These are phyloP conservation scores for Drosophila bifasciata DNA, from an alignment of 1,140 invertebrate genomes.

Conservation along the genomic window DNA sequence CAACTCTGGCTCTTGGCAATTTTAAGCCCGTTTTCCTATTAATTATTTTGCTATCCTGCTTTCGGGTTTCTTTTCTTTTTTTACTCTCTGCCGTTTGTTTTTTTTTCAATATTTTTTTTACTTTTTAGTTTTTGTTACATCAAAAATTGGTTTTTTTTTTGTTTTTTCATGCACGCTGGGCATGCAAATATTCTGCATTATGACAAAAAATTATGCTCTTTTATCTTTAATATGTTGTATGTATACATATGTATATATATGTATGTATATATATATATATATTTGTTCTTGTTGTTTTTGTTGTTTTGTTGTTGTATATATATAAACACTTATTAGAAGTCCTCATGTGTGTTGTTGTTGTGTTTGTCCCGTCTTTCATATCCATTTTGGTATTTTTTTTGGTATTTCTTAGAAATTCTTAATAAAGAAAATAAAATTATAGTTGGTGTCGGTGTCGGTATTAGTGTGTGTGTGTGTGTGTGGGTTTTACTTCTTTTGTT, in stretches of 20 bases:
- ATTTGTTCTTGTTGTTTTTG: no score
- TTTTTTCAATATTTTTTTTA: conserved; percentile 22
- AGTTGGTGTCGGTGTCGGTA: conserved; percentile 8
- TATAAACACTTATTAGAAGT: conserved; percentile 80
- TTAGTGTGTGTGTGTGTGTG: conserved; percentile 14
- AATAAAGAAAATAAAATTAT: conserved; percentile 49
- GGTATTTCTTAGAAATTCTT: conserved; percentile 12
- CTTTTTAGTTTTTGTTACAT: conserved; percentile 60
- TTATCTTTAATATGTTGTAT: conserved; percentile 34
- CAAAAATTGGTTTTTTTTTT: conserved; percentile 70
- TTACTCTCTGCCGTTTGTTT: conserved; percentile 11
- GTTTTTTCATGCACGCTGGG: conserved; percentile 42
- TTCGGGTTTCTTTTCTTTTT: conserved; percentile 17
- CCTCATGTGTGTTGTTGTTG: conserved; percentile 55
- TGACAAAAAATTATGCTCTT: conserved; percentile 76
- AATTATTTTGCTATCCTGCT: conserved; percentile 2
- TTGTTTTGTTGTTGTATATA: conserved; percentile 46
- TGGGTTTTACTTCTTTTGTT: no score
- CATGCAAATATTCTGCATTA: conserved; percentile 69
- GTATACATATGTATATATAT: conserved; percentile 31
- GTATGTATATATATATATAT: conserved; percentile 49
- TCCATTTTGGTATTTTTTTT: no score
- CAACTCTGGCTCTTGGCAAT: conserved; percentile 2
- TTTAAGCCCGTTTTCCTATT: conserved; percentile 5
- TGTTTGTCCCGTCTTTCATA: conserved; percentile 45